Evolutionary conservation across 2,797 vertebrate species (phyloP), one percentile per base, ranked within the genome.

Genomic region (Pipistrellus nathusii): DNA sequence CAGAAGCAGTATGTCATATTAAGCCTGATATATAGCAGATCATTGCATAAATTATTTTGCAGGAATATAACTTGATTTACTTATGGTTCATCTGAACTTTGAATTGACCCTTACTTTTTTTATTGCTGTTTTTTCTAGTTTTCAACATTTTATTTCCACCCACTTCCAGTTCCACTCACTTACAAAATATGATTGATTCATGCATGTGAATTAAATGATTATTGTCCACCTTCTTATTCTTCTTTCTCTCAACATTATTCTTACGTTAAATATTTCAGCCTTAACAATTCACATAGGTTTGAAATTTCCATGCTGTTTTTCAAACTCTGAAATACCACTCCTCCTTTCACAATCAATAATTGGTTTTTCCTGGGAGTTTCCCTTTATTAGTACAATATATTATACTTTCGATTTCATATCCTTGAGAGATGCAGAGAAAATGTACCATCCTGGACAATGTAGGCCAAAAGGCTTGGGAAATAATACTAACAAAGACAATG

Each of bases 211-310:
- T 95, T 88, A 96, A 97, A 76, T 73, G 8, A 38, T 86, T 93
- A 66, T 71, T 96, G 68, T 87, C 82, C 88, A 95, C 2, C 2
- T 57, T 88, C 30, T 53, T 88, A 91, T 5, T 95, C 48, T 1
- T 46, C 84, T 82, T 62, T 96, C 69, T 96, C 44, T 88, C 66
- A n/a, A 27, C 86, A 91, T 87, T 88, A 78, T 59, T 17, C 69
- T 96, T 92, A 23, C 46, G 92, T 95, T 96, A 68, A 81, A 95
- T 89, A 87, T 94, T 81, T 27, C 77, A 90, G 77, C 75, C 55
- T 38, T 23, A 51, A 75, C 30, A 44, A 30, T 96, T 97, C 10
- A 88, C 10, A 2, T 82, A 68, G 9, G 51, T 96, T 95, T 96
- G 41, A 84, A 85, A 83, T 93, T 95, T 94, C 35, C 27, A 95